These are phyloP conservation scores for Drosophila chauvacae DNA, from an alignment of 1,140 invertebrate species.

Conservation along the genomic window DNA sequence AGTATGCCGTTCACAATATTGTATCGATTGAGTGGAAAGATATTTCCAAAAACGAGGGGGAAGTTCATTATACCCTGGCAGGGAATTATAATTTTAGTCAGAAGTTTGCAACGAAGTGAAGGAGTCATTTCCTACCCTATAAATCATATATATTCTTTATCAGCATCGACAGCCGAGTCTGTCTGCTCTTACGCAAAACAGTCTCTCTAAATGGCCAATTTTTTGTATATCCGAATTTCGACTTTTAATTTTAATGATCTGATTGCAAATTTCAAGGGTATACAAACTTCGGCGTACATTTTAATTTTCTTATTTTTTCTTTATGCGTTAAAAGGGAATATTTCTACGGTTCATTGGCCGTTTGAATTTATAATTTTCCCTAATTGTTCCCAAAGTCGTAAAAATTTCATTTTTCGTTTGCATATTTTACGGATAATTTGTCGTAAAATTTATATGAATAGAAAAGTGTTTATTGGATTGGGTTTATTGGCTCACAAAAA, in stretches of 20 bases:
- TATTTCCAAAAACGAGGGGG: constrained; percentile 1
- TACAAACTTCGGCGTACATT: not conserved
- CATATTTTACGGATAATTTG: constrained; percentile 32
- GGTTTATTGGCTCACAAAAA: not conserved
- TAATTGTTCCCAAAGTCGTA: constrained; percentile 23
- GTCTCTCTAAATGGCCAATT: too few relatives aligned
- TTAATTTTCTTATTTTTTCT: not conserved
- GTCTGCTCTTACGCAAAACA: too few relatives aligned
- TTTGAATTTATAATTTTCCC: constrained; percentile 16
- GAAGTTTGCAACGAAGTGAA: too few relatives aligned
- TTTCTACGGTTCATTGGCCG: constrained; percentile 12
- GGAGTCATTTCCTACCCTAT: too few relatives aligned
- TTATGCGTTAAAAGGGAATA: not conserved
- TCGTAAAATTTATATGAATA: not conserved
- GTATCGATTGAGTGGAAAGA: constrained; percentile 44
- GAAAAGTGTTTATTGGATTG: not conserved
- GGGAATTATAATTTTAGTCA: too few relatives aligned
- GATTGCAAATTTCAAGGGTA: too few relatives aligned
- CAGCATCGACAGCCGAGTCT: too few relatives aligned
- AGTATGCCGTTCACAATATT: constrained; percentile 44
- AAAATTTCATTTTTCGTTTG: constrained; percentile 19
- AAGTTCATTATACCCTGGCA: not conserved
- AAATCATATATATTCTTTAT: too few relatives aligned
- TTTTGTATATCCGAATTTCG: too few relatives aligned
- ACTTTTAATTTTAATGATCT: too few relatives aligned